A percentile compares a stretch with the other conserved stretches of the same genome.
These are phyloP conservation scores for Acleris cristana DNA, from an alignment of 2,888 invertebrate species.

Conservation along the genomic window DNA sequence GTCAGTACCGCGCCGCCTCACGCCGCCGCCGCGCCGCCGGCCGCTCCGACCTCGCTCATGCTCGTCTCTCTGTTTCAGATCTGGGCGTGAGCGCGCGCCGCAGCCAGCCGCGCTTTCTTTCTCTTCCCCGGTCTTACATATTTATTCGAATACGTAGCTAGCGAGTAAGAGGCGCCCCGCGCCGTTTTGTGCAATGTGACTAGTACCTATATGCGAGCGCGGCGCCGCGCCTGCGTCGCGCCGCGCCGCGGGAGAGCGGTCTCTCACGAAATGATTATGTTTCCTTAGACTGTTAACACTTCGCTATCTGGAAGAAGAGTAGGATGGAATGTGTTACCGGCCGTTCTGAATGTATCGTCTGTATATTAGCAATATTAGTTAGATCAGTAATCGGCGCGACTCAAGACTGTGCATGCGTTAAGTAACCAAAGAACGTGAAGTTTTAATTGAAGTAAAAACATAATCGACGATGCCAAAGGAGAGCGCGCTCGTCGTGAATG, in stretches of 20 bases:
- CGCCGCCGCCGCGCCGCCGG: slow-evolving; percentile 88
- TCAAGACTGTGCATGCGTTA: slow-evolving; percentile 30
- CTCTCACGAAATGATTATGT: too few species aligned
- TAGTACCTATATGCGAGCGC: slow-evolving; percentile 38
- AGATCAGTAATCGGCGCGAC: slow-evolving; percentile 29
- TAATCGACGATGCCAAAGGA: slow-evolving; percentile 24
- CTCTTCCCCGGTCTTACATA: slow-evolving; percentile 28
- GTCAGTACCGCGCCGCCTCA: slow-evolving; percentile 41
- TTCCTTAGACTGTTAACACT: too few species aligned
- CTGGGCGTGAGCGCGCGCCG: slow-evolving; percentile 46
- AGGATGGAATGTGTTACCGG: slow-evolving; percentile 7
- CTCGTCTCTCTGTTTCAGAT: slow-evolving; percentile 87
- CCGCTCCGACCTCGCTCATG: slow-evolving; percentile 94
- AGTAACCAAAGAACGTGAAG: slow-evolving; percentile 30
- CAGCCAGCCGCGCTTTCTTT: slow-evolving; percentile 3
- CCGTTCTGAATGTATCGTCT: slow-evolving; percentile 17
- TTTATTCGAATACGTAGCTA: slow-evolving; percentile 36
- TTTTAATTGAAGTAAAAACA: neutral
- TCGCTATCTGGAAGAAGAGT: slow-evolving; percentile 33
- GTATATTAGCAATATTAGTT: slow-evolving; percentile 34
- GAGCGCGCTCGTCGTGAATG: slow-evolving; percentile 9
- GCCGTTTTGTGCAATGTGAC: slow-evolving; percentile 25
- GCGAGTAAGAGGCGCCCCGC: slow-evolving; percentile 25
- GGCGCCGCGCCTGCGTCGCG: slow-evolving; percentile 27
- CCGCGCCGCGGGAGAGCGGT: neutral